Percentiles rank a stretch among this genome's conserved stretches.
Conservation (phyloP, 2,797 vertebrate genomes). For the Tadarida brasiliensis region DNA sequence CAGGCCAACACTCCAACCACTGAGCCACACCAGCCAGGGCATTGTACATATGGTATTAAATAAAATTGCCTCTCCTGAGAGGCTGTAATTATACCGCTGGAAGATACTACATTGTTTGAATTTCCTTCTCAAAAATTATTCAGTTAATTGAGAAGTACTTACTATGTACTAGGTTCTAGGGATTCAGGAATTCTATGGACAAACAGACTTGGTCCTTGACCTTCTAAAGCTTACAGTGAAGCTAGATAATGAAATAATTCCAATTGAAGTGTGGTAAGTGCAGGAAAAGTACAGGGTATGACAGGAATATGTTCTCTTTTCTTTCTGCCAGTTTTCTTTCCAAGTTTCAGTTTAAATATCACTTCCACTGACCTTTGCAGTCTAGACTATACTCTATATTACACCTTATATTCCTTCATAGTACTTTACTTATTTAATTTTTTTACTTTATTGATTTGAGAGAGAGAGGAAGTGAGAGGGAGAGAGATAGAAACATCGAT, state of each 20-base stretch:
- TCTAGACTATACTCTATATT: background rate
- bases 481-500: too few species aligned
- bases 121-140: constrained; percentile 66
- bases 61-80: background rate
- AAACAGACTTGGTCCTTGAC: background rate
- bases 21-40: background rate
- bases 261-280: background rate
- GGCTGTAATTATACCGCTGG: constrained; percentile 40
- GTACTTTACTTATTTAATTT: background rate
- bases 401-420: background rate
- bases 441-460: too few species aligned
- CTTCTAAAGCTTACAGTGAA: constrained; percentile 3
- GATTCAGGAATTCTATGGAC: background rate
- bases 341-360: constrained; percentile 46
- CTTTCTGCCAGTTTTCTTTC: constrained; percentile 32
- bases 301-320: background rate
- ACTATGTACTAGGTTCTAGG: background rate
- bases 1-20: too few species aligned
- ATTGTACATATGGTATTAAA: constrained; percentile 3
- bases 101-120: constrained; percentile 19
- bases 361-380: background rate
- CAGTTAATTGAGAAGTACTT: constrained; percentile 6
- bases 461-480: too few species aligned
- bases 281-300: background rate
- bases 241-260: constrained; percentile 31